A percentile compares a stretch with the other conserved stretches of the same genome.
Conservation (phyloP, 2,797 vertebrate species). For the Coranthus polyacanthus region DNA sequence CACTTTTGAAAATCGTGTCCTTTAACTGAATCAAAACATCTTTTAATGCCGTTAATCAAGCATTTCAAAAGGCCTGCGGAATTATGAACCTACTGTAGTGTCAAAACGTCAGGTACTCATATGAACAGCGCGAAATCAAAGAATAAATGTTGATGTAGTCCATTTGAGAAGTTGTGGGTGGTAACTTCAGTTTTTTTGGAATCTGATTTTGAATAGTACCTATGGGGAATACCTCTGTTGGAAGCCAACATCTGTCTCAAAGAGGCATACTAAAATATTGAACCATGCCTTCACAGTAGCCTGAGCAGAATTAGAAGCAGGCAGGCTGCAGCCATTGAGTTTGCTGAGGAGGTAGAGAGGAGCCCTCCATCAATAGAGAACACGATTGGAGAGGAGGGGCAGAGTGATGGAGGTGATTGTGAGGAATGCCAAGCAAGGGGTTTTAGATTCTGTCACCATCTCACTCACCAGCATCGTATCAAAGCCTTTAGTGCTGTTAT, state of each 20-base stretch:
- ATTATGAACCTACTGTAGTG: too few species aligned
- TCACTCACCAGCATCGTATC: slow-evolving; percentile 24
- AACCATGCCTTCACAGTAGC: slow-evolving; percentile 45
- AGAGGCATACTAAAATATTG: slow-evolving; percentile 51
- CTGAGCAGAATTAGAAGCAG: slow-evolving; percentile 74
- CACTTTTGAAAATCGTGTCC: too few species aligned
- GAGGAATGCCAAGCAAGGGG: slow-evolving; percentile 56
- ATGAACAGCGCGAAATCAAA: background rate
- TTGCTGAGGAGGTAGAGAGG: slow-evolving; percentile 41
- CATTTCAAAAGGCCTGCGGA: too few species aligned
- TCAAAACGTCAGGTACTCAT: too few species aligned
- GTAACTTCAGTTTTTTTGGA: slow-evolving; percentile 46
- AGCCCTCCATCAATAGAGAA: slow-evolving; percentile 62
- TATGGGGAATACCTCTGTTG: slow-evolving; percentile 53
- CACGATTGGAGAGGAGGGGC: slow-evolving; percentile 39
- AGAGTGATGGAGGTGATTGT: slow-evolving; percentile 47
- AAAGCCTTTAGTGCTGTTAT: slow-evolving; percentile 29
- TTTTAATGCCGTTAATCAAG: too few species aligned
- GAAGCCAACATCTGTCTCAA: slow-evolving; percentile 57
- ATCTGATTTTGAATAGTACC: slow-evolving; percentile 61
- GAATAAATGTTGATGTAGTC: slow-evolving; percentile 36
- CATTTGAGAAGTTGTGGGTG: slow-evolving; percentile 17
- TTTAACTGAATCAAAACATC: too few species aligned
- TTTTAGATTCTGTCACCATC: slow-evolving; percentile 50
- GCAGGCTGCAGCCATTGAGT: slow-evolving; percentile 19